phyloP scores from a whole-genome alignment of 1,140 invertebrate species.

The Drosophila busckii region DNA sequence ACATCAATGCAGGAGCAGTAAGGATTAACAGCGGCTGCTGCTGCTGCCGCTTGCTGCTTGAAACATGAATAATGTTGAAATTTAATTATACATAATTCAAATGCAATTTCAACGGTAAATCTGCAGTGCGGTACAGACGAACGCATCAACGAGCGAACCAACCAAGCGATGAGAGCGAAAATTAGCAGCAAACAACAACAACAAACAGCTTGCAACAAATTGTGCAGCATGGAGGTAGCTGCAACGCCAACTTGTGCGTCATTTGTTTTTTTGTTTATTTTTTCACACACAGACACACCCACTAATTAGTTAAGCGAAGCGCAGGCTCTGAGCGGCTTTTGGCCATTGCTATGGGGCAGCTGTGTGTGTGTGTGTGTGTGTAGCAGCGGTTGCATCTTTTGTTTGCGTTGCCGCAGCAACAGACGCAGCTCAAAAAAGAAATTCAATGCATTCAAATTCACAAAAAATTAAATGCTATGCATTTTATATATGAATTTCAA shows the following conservation, averaged over 20 bases:
- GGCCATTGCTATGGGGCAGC: background rate
- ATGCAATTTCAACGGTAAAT: conserved; percentile 60
- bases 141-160: conserved; percentile 49
- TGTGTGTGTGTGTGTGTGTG: conserved; percentile 10
- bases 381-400: conserved; percentile 64
- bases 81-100: conserved; percentile 74
- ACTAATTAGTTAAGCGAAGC: conserved; percentile 73
- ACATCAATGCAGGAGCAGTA: too few relatives aligned
- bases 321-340: conserved; percentile 34
- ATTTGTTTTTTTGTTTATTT: too few relatives aligned
- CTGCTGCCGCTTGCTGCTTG: conserved; percentile 44
- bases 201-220: conserved; percentile 1
- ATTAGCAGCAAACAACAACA: conserved; percentile 6
- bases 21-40: background rate
- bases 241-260: conserved; percentile 22
- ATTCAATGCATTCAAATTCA: too few relatives aligned
- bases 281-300: too few relatives aligned
- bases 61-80: conserved; percentile 69
- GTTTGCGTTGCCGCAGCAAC: conserved; percentile 56
- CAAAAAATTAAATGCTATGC: too few relatives aligned
- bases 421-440: conserved; percentile 8
- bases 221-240: background rate
- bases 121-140: conserved; percentile 26
- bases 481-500: too few relatives aligned
- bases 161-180: conserved; percentile 27